phyloP scores from a whole-genome alignment of 2,888 invertebrate species.

The Neoascia interrupta region DNA sequence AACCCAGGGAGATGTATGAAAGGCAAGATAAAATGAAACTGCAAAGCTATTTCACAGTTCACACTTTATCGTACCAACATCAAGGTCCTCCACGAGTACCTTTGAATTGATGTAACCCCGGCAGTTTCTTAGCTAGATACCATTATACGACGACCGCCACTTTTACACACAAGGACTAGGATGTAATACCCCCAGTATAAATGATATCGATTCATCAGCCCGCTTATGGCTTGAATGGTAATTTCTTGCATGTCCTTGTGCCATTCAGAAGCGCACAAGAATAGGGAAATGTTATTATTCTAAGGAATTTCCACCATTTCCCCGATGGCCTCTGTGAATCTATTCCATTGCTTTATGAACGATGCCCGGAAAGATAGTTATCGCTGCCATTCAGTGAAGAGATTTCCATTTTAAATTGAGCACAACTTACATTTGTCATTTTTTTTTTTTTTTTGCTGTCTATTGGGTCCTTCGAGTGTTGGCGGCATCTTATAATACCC shows the following conservation, averaged over 20 bases:
- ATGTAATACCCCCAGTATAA: slow-evolving; percentile 57
- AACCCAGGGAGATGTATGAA: not conserved
- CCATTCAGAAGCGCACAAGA: slow-evolving; percentile 49
- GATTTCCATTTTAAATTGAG: slow-evolving; percentile 69
- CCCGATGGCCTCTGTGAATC: slow-evolving; percentile 31
- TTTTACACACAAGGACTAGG: slow-evolving; percentile 5
- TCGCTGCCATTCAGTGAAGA: slow-evolving; percentile 61
- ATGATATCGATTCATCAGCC: slow-evolving; percentile 66
- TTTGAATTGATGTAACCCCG: slow-evolving; percentile 36
- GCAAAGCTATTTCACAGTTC: too few species aligned
- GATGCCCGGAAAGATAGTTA: slow-evolving; percentile 59
- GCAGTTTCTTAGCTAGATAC: not conserved
- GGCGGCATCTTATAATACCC: not conserved
- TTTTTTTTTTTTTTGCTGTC: slow-evolving; percentile 30
- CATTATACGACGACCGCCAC: not conserved
- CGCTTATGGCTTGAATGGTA: slow-evolving; percentile 68
- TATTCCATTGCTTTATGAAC: slow-evolving; percentile 66
- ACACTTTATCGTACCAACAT: slow-evolving; percentile 33
- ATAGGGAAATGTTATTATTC: slow-evolving; percentile 65
- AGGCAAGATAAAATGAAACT: slow-evolving; percentile 2
- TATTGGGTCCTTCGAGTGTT: not conserved
- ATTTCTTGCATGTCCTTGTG: slow-evolving; percentile 66
- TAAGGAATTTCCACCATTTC: slow-evolving; percentile 10
- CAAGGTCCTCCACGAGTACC: slow-evolving; percentile 10
- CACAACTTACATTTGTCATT: slow-evolving; percentile 67